Base-by-base conservation (phyloP, 2,113 vertebrate genomes). In the Scomber colias region DNA sequence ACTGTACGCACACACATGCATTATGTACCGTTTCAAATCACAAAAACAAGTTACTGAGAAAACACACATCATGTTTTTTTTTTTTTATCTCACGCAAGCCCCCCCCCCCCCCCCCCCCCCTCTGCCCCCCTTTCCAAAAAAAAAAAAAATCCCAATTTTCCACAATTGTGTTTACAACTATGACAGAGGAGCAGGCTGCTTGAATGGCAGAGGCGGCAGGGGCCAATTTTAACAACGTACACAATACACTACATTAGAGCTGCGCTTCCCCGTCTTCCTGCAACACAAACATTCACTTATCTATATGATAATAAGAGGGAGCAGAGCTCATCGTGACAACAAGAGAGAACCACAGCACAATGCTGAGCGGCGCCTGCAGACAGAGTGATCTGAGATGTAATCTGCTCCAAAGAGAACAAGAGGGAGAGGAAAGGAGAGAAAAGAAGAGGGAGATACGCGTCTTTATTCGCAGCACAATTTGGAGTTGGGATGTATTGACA, bases 301-400 rank as follows among this genome's bases (percentile, higher is more conserved):
- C 92, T 93, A 90, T 92, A 91, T 92, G 90, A 94, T 95, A 94
- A 95, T 95, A 85, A 85, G 83, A 90, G 83, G 75, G 71, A 60
- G 81, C 74, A 46, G 55, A 87, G 80, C 90, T 90, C 87, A 80
- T 78, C 57, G 57, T 77, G 87, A 92, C 89, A 88, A 94, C 83
- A 82, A 83, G 85, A 85, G 81, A 74, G 70, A 77, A 59, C 49
- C 2, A 35, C 75, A 72, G 46, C 85, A 94, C 89, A 93, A 93
- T 93, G 70, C 83, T 0, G 54, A 79, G 74, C 62, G 30, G 54
- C 67, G 84, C 87, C 88, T 65, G 82, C 71, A 93, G 88, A 92
- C 86, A 87, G 75, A 89, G 75, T 78, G 84, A 93, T 90, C 81
- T 76, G 65, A 87, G 90, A 90, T 89, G 82, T 90, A 93, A 94